Evolutionary conservation across 2,888 invertebrate genomes (phyloP).

Genomic region (Acanthopleura granulata): DNA sequence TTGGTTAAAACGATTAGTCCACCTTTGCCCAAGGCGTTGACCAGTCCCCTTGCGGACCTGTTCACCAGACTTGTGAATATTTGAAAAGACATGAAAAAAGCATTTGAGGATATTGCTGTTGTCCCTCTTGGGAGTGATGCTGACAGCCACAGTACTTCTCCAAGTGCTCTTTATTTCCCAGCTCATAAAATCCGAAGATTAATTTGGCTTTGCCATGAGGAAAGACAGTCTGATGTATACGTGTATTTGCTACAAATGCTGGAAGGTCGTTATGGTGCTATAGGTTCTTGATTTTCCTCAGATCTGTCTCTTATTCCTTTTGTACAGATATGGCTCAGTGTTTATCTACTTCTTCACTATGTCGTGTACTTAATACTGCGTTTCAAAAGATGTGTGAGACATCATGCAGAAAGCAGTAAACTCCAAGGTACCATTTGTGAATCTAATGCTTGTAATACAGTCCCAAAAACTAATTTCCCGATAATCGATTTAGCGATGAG

Average conservation of each 20-base stretch:
- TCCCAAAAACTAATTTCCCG: neutral
- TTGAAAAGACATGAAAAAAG: conserved; percentile 12
- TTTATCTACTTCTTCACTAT: too few relatives aligned
- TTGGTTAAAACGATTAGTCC: too few relatives aligned
- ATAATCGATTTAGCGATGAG: conserved; percentile 6
- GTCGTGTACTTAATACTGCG: too few relatives aligned
- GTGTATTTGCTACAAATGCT: too few relatives aligned
- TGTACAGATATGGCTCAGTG: too few relatives aligned
- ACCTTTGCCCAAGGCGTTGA: neutral
- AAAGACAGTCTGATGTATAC: too few relatives aligned
- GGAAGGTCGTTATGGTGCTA: too few relatives aligned
- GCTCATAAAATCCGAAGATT: neutral
- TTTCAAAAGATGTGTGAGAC: too few relatives aligned
- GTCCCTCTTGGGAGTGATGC: neutral
- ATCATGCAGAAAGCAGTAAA: neutral
- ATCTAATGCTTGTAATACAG: too few relatives aligned
- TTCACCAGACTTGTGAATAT: conserved; percentile 3
- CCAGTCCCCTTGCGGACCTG: neutral
- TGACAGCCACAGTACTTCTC: too few relatives aligned
- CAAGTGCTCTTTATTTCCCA: neutral
- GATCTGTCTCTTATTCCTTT: too few relatives aligned
- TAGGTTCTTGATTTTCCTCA: too few relatives aligned
- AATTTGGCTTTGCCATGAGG: conserved; percentile 2
- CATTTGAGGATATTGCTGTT: conserved; percentile 3
- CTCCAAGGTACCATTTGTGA: conserved; percentile 3